Conservation (phyloP, 2,113 vertebrate genomes). For the Terrapene triunguis region DNA sequence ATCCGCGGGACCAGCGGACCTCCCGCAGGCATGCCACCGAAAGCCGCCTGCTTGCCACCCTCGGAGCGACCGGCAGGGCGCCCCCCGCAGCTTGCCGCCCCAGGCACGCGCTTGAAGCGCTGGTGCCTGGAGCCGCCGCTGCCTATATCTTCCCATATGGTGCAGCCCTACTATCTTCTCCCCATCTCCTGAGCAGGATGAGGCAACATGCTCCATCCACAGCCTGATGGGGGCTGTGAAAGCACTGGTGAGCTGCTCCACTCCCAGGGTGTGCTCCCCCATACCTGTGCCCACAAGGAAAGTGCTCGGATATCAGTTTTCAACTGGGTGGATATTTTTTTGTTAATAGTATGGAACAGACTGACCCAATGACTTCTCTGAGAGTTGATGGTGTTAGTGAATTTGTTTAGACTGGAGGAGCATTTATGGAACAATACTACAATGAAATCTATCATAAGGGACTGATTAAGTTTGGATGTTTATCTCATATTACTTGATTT, state of each 20-base stretch:
- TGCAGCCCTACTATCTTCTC: neutral
- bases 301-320: neutral
- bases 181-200: neutral
- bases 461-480: neutral
- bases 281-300: neutral
- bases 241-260: neutral
- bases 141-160: neutral
- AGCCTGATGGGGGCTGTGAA: neutral
- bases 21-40: no score
- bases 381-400: neutral
- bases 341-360: neutral
- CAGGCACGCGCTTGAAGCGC: no score
- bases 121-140: no score
- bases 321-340: neutral
- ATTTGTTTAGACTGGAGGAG: neutral
- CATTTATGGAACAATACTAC: neutral
- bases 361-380: neutral
- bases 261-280: neutral
- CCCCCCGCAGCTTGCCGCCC: no score
- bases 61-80: no score
- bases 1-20: no score
- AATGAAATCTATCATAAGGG: neutral
- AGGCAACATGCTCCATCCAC: neutral
- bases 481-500: neutral
- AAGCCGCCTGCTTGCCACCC: no score